phyloP scores from a whole-genome alignment of 2,113 vertebrate genomes.

The Gnathonemus longibarbis region DNA sequence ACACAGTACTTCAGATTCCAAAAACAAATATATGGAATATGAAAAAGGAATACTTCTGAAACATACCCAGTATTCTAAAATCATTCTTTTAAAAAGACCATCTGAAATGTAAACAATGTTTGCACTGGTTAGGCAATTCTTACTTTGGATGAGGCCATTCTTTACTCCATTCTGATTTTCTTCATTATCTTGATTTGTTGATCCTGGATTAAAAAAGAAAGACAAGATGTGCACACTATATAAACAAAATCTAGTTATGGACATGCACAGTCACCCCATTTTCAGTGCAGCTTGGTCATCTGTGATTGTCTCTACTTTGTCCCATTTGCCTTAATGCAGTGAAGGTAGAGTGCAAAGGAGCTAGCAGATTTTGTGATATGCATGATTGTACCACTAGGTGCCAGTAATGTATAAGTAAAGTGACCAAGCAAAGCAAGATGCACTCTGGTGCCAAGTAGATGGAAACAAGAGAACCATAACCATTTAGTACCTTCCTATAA shows the following conservation, averaged over 20 bases:
- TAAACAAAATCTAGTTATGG: neutral
- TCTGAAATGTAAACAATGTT: neutral
- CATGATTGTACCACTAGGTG: neutral
- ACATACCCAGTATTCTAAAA: conserved; percentile 30
- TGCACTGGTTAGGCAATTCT: conserved; percentile 16
- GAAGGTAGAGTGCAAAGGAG: neutral
- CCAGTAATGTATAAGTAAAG: neutral
- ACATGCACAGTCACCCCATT: neutral
- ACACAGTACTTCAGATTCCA: conserved; percentile 22
- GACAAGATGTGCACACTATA: neutral
- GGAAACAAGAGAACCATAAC: neutral
- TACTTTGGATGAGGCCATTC: conserved; percentile 61
- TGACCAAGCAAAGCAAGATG: neutral
- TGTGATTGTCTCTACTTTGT: neutral
- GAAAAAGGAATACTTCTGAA: conserved; percentile 10
- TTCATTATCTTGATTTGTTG: conserved; percentile 48
- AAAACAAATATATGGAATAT: neutral
- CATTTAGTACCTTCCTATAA: neutral
- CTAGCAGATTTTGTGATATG: neutral
- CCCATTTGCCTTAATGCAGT: neutral
- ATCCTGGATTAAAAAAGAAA: conserved; percentile 39
- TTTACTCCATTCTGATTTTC: conserved; percentile 57
- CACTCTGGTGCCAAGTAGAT: neutral
- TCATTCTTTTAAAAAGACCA: conserved; percentile 33
- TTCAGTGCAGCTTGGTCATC: neutral